Evolutionary conservation across 2,797 vertebrate genomes (phyloP).

Genomic region (Gobionotothen gibberifrons): DNA sequence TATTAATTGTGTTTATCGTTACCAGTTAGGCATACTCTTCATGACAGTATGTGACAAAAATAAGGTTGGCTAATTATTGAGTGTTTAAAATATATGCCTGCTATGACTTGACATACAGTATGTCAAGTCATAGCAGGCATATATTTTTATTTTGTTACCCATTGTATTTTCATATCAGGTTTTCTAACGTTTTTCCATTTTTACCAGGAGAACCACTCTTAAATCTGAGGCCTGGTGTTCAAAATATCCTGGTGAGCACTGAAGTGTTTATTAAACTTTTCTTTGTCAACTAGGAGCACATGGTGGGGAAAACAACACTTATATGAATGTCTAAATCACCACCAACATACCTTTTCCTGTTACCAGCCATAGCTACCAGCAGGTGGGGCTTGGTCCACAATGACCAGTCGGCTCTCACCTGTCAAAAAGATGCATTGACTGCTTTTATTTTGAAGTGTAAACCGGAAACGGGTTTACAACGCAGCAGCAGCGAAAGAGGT

Average conservation of each 20-base stretch:
- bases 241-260: background rate
- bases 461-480: slow-evolving; percentile 22
- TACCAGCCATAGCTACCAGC: background rate
- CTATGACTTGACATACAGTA: background rate
- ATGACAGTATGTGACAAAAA: no score
- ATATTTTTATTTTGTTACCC: background rate
- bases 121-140: background rate
- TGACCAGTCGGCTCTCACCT: background rate
- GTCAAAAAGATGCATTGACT: background rate
- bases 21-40: no score
- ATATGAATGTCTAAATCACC: background rate
- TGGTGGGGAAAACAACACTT: background rate
- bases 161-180: no score
- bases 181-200: no score
- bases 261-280: background rate
- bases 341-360: no score
- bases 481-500: slow-evolving; percentile 11
- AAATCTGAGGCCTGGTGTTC: background rate
- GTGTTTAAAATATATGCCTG: background rate
- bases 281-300: no score
- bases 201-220: background rate
- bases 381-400: background rate
- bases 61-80: background rate
- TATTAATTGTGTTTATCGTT: no score
- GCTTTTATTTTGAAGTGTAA: slow-evolving; percentile 52